Evolutionary conservation across 2,888 invertebrate species (phyloP).

Genomic region (Eristalis intricaria): DNA sequence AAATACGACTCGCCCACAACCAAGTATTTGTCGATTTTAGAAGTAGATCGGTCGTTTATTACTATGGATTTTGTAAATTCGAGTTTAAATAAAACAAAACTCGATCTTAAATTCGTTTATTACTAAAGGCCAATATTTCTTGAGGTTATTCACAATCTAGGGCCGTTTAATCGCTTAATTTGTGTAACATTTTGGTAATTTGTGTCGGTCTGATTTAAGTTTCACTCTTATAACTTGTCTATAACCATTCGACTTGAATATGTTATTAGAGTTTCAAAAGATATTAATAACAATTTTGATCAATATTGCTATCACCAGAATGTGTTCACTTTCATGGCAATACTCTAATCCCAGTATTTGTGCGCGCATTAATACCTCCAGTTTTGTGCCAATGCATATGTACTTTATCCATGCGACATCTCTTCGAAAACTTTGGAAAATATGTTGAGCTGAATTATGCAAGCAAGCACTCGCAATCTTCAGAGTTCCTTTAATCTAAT

Average conservation of each 20-base stretch:
- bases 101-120: too few relatives aligned
- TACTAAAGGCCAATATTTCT: background rate
- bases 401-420: too few relatives aligned
- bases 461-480: too few relatives aligned
- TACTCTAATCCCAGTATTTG: background rate
- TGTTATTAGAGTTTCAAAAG: too few relatives aligned
- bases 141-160: background rate
- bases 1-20: too few relatives aligned
- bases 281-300: background rate
- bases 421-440: too few relatives aligned
- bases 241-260: background rate
- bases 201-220: background rate
- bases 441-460: too few relatives aligned
- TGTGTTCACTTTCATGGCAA: background rate
- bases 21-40: too few relatives aligned
- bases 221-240: background rate
- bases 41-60: too few relatives aligned
- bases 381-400: background rate
- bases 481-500: too few relatives aligned
- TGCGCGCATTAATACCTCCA: background rate
- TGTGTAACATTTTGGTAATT: background rate
- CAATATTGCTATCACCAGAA: background rate
- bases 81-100: too few relatives aligned
- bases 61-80: too few relatives aligned
- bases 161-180: background rate